Evolutionary conservation across 2,888 invertebrate species (phyloP), one percentile per base, ranked within the genome.

Genomic region (Caenorhabditis angaria): DNA sequence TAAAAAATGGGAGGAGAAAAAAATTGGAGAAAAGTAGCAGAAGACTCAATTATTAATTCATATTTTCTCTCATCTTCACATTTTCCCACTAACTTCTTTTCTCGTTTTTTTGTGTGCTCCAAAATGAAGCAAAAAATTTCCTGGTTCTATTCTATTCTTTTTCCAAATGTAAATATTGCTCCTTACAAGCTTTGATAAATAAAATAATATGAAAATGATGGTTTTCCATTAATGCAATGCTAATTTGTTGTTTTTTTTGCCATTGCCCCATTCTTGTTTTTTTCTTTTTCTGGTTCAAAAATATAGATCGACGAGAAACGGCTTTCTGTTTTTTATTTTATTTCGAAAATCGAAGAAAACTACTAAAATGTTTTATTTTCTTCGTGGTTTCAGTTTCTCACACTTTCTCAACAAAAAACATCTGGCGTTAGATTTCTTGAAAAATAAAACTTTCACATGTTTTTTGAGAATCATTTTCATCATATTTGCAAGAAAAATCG

Each of bases 1-100:
- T 3, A 14, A 41, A 41, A 32, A 32, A 12, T 32, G 32, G 32
- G 12, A 41, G 18, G 18, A 41, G 18, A 41, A 41, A 20, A 54
- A 24, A 27, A 27, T 20, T 27, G 28, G 24, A 50, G 24, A 54
- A 60, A 58, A 50, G 41, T 28, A 25, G 48, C 22, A 20, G n/a
- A 32, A 48, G 48, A 55, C 69, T 47, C 56, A 69, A 70, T 70
- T 70, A 70, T 70, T 70, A 70, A 70, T 70, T 70, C 70, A 70
- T 70, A 61, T 22, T 57, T 32, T 29, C 27, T 32, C 32, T 62
- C 67, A 35, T 56, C 58, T 61, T 66, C 63, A 28, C 50, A 22
- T 48, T 55, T 50, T n/a, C 58, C 14, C 35, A 12, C 56, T 55
- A 32, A 35, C 47, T 48, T 47, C 22, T 61, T 41, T 53, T 61